phyloP scores from a whole-genome alignment of 1,140 invertebrate genomes.

The Drosophila funebris region DNA sequence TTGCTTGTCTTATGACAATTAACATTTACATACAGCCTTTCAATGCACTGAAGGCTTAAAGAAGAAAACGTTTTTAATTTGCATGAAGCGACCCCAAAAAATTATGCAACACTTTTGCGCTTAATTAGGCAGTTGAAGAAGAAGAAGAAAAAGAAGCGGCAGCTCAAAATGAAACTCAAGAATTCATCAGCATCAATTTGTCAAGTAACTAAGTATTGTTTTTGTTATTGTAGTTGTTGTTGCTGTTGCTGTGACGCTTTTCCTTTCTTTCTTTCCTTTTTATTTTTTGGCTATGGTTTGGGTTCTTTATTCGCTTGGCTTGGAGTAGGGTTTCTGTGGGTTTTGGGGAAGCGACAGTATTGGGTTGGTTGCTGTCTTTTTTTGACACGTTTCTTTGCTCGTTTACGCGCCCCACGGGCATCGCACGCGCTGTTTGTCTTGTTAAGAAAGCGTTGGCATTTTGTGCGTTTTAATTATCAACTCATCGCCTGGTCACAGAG shows the following conservation, averaged over 20 bases:
- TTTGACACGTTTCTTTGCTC: constrained; percentile 46
- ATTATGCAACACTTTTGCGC: constrained; percentile 53
- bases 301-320: not conserved
- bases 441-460: constrained; percentile 40
- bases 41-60: not conserved
- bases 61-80: constrained; percentile 35
- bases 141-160: not conserved
- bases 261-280: not conserved
- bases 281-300: not conserved
- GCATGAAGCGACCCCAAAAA: constrained; percentile 33
- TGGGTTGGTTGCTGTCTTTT: constrained; percentile 35
- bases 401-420: constrained; percentile 32
- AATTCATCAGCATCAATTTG: constrained; percentile 62
- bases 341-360: not conserved
- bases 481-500: constrained; percentile 21
- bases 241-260: not conserved
- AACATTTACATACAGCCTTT: not conserved
- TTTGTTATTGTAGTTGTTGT: not conserved
- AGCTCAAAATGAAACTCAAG: constrained; percentile 37
- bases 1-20: too few relatives aligned
- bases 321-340: constrained; percentile 14
- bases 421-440: constrained; percentile 49
- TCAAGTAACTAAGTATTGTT: constrained; percentile 40
- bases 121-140: constrained; percentile 42
- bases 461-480: constrained; percentile 53